phyloP scores from a whole-genome alignment of 2,797 vertebrate genomes.

The Acrossocheilus wenchowensis region DNA sequence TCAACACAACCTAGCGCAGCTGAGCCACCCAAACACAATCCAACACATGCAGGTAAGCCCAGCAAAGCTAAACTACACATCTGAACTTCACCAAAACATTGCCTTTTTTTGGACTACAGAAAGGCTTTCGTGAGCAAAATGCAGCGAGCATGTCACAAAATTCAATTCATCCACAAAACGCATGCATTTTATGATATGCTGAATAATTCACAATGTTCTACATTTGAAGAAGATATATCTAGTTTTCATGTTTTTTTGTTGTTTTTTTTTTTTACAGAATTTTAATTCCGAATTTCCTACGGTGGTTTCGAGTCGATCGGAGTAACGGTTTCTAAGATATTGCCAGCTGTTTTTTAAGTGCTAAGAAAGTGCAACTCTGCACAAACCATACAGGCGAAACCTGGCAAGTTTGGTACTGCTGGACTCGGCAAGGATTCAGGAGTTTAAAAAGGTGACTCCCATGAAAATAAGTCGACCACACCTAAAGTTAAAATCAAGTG shows the following conservation, averaged over 20 bases:
- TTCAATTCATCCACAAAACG: not conserved
- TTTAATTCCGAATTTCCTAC: too few relatives aligned
- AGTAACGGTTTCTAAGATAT: too few relatives aligned
- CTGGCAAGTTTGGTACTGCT: too few relatives aligned
- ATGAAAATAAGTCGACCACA: too few relatives aligned
- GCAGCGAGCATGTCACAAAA: not conserved
- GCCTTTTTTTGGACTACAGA: not conserved
- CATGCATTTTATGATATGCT: not conserved
- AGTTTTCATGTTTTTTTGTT: not conserved
- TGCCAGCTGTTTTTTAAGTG: too few relatives aligned
- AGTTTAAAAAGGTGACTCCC: too few relatives aligned
- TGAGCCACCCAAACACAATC: not conserved
- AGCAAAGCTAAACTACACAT: not conserved
- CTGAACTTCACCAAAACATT: not conserved
- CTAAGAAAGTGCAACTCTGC: too few relatives aligned
- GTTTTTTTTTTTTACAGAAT: too few relatives aligned
- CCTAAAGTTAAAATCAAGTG: too few relatives aligned
- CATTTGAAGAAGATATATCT: not conserved
- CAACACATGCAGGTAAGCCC: not conserved
- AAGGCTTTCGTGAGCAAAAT: not conserved
- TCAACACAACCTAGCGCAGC: conserved; percentile 23
- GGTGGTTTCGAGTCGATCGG: too few relatives aligned
- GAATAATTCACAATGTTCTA: not conserved
- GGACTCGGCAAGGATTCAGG: too few relatives aligned
- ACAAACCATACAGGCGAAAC: too few relatives aligned